phyloP scores from a whole-genome alignment of 2,113 vertebrate genomes.

The Noctilio leporinus region DNA sequence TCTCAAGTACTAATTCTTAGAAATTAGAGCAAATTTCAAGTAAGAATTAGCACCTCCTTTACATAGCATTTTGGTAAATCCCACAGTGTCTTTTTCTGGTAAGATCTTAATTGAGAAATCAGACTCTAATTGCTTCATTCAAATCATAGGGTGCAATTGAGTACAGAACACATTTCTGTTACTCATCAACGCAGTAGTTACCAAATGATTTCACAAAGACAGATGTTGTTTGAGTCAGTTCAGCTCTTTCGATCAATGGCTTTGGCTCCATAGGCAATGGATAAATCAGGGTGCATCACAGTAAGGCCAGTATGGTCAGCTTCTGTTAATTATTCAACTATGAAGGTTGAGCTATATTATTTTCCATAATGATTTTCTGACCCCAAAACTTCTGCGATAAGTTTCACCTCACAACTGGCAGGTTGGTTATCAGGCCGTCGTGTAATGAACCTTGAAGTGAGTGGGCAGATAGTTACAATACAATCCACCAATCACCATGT shows the following conservation, averaged over 20 bases:
- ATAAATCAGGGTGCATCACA: not conserved
- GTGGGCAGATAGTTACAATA: not conserved
- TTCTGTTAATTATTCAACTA: not conserved
- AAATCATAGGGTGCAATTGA: not conserved
- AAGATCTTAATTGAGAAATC: not conserved
- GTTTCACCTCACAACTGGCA: not conserved
- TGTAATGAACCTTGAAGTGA: not conserved
- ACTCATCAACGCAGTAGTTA: not conserved
- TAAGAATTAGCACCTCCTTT: not conserved
- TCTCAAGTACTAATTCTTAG: not conserved
- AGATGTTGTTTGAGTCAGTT: not conserved
- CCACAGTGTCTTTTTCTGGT: not conserved
- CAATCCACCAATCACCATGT: not conserved
- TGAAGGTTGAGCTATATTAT: not conserved
- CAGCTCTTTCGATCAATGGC: not conserved
- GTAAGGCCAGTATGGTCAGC: not conserved
- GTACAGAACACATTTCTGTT: not conserved
- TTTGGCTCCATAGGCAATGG: not conserved
- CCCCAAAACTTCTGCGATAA: not conserved
- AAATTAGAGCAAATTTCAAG: not conserved
- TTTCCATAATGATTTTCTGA: not conserved
- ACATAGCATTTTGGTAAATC: not conserved
- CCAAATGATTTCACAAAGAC: not conserved
- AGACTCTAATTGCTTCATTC: not conserved
- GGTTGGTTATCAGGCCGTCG: not conserved